Evolutionary conservation across 2,888 invertebrate genomes (phyloP).

Genomic region (Cerastis leucographa): DNA sequence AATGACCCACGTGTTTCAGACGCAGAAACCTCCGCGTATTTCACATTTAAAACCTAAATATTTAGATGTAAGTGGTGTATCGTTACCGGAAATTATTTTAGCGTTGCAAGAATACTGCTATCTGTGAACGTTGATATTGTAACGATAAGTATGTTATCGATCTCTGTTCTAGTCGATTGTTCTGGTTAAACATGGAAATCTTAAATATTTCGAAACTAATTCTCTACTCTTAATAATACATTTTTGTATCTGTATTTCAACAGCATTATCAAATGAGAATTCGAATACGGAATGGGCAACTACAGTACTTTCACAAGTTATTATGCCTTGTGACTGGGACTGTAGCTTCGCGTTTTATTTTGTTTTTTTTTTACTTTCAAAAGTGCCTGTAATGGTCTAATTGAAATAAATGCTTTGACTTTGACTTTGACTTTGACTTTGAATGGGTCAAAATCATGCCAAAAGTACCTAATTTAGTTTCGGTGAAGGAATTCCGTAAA

Average conservation of each 20-base stretch:
- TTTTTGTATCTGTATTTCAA: slow-evolving; percentile 14
- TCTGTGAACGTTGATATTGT: slow-evolving; percentile 56
- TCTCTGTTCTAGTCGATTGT: slow-evolving; percentile 58
- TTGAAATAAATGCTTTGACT: too few species aligned
- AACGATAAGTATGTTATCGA: slow-evolving; percentile 27
- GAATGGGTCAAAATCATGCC: background rate
- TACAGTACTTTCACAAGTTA: too few species aligned
- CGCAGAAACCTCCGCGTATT: slow-evolving; percentile 48
- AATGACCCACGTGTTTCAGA: slow-evolving; percentile 36
- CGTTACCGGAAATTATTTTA: slow-evolving; percentile 71
- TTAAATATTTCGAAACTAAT: slow-evolving; percentile 1
- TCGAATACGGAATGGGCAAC: too few species aligned
- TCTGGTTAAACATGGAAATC: slow-evolving; percentile 20
- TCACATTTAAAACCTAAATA: slow-evolving; percentile 56
- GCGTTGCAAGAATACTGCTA: slow-evolving; percentile 74
- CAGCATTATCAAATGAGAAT: background rate
- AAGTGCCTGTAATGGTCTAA: too few species aligned
- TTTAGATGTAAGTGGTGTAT: slow-evolving; percentile 56
- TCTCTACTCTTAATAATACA: background rate
- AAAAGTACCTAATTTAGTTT: slow-evolving; percentile 12
- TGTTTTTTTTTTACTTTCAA: too few species aligned
- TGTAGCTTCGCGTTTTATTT: too few species aligned
- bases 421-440: too few species aligned
- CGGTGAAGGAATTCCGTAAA: background rate
- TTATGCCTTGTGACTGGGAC: too few species aligned